Base-by-base conservation (phyloP, 2,797 vertebrate genomes). In the Dallia pectoralis region DNA sequence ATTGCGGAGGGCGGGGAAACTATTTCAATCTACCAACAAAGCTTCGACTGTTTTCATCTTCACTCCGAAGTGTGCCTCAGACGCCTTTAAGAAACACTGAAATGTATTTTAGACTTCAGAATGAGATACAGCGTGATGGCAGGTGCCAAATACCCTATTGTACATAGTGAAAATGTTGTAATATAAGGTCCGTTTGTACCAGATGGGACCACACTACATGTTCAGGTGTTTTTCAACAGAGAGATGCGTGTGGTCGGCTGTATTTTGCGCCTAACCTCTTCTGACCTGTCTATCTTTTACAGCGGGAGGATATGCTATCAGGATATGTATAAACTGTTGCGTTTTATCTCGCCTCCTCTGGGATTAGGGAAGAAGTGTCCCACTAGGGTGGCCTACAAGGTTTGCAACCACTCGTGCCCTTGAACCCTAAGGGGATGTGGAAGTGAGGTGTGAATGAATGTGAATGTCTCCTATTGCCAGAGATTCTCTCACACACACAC, bases 291-390 rank as follows among this genome's bases (percentile, higher is more conserved):
- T 64, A 89, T 96, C 90, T 94, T 92, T 93, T 97, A 90, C 95
- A 97, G 96, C 78, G 95, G 95, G 93, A 94, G 95, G 89, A 95
- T 98, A 88, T 95, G 94, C 92, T 99, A 96, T 96, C 95, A 95
- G 95, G 96, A 97, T 91, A 95, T 97, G 96, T 97, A 97, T 96
- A 97, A 95, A 96, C 95, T 98, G 93, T 96, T 97, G 87, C 96
- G 93, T 90, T 93, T 96, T 90, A 97, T 98, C 94, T 96, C 95
- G 49, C 98, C 96, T 83, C 96, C 97, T 73, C 93, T 97, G 89
- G 97, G 96, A 92, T 94, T 98, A 93, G 98, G 97, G 86, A 98
- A 95, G 96, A 97, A 95, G 92, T 98, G 96, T 90, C 98, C 96
- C 78, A 95, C 92, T 93, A 96, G 96, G 94, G 95, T 98, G 94